Base-by-base conservation (phyloP, 2,888 invertebrate species). In the Heliconius ethilla region DNA sequence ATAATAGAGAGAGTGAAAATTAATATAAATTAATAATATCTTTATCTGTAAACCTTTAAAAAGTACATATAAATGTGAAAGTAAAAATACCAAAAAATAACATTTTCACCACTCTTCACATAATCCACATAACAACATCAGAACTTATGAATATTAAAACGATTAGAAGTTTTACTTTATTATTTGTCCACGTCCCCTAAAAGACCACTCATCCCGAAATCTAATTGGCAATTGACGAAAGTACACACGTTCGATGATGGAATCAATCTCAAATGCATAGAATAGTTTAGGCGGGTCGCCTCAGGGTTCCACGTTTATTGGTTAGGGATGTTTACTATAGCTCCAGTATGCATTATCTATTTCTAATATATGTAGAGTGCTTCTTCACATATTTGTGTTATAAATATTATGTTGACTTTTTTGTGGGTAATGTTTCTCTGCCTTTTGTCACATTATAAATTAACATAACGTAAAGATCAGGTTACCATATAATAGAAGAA, bases 201-300 rank as follows among this genome's bases (percentile, higher is more conserved):
- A 78, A 70, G 63, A 78, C 29, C 51, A 70, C 62, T 65, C 77
- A 77, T 77, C 75, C 67, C 63, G n/a, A 76, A 74, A 55, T 62
- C 33, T 81, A 82, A 81, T 82, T 81, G 82, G 78, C 82, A 82
- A 81, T 82, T 76, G 79, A 69, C 80, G 69, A 81, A 80, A 75
- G 77, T 77, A 79, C 78, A 79, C 79, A 80, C 76, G 70, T 75
- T 75, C 78, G 80, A 78, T 87, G 87, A 90, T 89, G 86, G 88
- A 89, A 89, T 90, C 89, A 90, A 92, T 92, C 89, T 88, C 87
- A 86, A 90, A 92, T 91, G 91, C 91, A 91, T 91, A 89, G 91
- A 91, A 89, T 88, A 89, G 87, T 88, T 89, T 86, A 88, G 85
- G 83, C 84, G 76, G 70, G 76, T 78, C 80, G 83, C 83, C 82